These are phyloP conservation scores for Notamacropus eugenii DNA, from an alignment of 2,797 vertebrate species.

Conservation along the genomic window DNA sequence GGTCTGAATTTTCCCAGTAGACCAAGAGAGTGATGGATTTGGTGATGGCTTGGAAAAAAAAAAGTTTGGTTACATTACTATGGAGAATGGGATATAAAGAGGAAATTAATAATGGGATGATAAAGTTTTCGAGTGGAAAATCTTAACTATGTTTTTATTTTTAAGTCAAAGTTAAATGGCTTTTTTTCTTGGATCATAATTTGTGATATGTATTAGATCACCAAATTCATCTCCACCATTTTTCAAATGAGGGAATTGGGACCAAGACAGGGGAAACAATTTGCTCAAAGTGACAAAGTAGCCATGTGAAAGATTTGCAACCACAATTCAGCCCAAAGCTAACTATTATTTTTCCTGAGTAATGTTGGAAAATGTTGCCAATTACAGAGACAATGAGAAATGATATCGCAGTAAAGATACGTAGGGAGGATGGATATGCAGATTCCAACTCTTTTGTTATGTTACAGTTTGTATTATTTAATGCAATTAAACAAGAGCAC, in stretches of 20 bases:
- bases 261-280: neutral
- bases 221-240: neutral
- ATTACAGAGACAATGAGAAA: constrained; percentile 97
- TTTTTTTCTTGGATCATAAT: neutral
- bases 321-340: neutral
- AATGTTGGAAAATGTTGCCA: constrained; percentile 81
- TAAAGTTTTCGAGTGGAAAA: neutral
- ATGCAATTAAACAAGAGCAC: constrained; percentile 97
- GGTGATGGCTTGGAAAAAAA: neutral
- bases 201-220: neutral
- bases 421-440: constrained; percentile 97
- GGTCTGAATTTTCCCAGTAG: neutral
- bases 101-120: neutral
- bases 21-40: neutral
- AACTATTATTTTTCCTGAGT: neutral
- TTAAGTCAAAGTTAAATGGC: neutral
- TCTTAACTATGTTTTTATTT: neutral
- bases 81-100: neutral
- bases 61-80: neutral
- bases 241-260: neutral
- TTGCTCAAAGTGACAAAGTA: neutral
- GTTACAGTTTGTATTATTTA: constrained; percentile 92
- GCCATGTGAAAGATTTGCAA: neutral
- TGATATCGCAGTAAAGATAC: constrained; percentile 98
- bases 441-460: constrained; percentile 97